phyloP scores from a whole-genome alignment of 2,888 invertebrate species.

The Polyommatus icarus region DNA sequence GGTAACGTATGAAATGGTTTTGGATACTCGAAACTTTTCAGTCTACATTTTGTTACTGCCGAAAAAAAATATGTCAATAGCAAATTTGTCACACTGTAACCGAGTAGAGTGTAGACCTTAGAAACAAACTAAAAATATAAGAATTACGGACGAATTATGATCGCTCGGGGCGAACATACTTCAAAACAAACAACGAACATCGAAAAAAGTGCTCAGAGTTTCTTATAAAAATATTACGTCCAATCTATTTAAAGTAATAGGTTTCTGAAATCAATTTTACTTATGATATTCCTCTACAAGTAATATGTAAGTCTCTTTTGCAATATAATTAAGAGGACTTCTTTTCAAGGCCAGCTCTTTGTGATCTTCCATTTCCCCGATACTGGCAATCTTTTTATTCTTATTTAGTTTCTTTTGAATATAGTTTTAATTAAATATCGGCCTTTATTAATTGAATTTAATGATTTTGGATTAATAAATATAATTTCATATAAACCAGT shows the following conservation, averaged over 20 bases:
- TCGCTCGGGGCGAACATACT: too few relatives aligned
- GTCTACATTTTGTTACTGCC: too few relatives aligned
- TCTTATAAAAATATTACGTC: not conserved
- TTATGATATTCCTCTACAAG: not conserved
- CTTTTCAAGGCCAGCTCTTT: not conserved
- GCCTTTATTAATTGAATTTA: not conserved
- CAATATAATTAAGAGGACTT: not conserved
- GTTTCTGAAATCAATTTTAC: not conserved
- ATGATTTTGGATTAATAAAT: not conserved
- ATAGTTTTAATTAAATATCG: not conserved
- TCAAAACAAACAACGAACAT: not conserved
- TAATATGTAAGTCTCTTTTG: not conserved
- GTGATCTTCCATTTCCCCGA: not conserved
- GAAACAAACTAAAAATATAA: too few relatives aligned
- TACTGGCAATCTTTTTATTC: not conserved
- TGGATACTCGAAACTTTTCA: too few relatives aligned
- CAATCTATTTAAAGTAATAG: not conserved
- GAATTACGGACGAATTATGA: too few relatives aligned
- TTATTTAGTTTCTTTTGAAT: not conserved
- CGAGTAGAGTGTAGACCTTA: too few relatives aligned
- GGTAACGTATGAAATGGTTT: too few relatives aligned
- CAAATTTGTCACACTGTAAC: too few relatives aligned
- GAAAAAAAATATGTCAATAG: too few relatives aligned
- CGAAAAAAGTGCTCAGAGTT: not conserved
- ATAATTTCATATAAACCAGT: not conserved